phyloP scores from a whole-genome alignment of 1,140 invertebrate species.

The Tribolium madens region DNA sequence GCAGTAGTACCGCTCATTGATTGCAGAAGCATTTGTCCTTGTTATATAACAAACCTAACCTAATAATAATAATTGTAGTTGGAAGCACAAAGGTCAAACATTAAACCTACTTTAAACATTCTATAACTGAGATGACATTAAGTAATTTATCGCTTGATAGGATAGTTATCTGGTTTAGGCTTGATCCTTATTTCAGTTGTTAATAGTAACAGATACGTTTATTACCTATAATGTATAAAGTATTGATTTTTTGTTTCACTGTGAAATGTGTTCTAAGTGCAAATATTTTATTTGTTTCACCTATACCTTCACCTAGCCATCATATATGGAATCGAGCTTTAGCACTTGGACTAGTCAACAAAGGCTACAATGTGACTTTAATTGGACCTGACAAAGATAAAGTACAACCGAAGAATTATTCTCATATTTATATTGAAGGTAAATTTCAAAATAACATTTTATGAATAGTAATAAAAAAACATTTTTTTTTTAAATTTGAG shows the following conservation, averaged over 20 bases:
- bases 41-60: background rate
- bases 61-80: background rate
- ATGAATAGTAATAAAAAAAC: background rate
- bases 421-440: background rate
- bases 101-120: background rate
- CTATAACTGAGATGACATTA: background rate
- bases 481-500: background rate
- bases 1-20: too few species aligned
- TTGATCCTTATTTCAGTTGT: background rate
- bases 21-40: background rate
- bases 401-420: background rate
- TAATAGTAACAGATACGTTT: background rate
- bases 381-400: background rate
- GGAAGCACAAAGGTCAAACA: background rate
- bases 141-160: background rate
- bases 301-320: slow-evolving; percentile 48
- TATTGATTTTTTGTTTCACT: background rate
- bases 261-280: slow-evolving; percentile 9
- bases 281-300: slow-evolving; percentile 46
- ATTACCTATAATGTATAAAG: background rate
- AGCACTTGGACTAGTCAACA: slow-evolving; percentile 47
- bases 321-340: slow-evolving; percentile 49
- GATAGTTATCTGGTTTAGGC: background rate
- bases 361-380: slow-evolving; percentile 17
- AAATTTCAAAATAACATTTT: background rate